Percentiles rank a stretch among this genome's conserved stretches.
These are phyloP conservation scores for Helicoverpa zea DNA, from an alignment of 1,140 invertebrate genomes.

Conservation along the genomic window DNA sequence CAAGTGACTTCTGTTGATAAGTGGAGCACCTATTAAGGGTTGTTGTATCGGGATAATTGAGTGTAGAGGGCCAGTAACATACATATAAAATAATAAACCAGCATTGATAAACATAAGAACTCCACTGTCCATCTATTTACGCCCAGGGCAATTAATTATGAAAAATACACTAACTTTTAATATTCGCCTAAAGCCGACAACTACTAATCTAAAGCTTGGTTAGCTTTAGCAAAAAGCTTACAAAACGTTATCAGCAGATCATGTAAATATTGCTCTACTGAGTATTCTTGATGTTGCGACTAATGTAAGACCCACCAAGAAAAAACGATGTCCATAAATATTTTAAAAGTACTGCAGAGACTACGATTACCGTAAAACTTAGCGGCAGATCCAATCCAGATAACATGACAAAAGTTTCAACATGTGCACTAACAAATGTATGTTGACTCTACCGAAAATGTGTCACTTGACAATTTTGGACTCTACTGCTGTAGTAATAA, in stretches of 20 bases:
- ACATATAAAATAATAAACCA: no score
- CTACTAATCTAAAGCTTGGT: background rate
- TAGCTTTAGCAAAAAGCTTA: conserved; percentile 23
- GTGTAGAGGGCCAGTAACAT: no score
- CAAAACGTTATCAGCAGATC: conserved; percentile 35
- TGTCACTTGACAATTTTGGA: conserved; percentile 42
- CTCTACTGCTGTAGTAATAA: conserved; percentile 49
- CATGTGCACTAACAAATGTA: conserved; percentile 62
- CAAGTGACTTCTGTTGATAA: conserved; percentile 3
- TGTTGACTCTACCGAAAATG: conserved; percentile 10
- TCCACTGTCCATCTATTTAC: no score
- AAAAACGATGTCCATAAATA: conserved; percentile 70
- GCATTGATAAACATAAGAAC: no score
- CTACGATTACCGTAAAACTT: conserved; percentile 79
- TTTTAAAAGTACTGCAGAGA: conserved; percentile 60
- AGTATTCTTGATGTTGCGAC: conserved; percentile 52
- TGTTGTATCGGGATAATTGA: background rate
- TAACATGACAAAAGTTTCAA: conserved; percentile 79
- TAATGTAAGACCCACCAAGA: conserved; percentile 57
- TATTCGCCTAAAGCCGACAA: conserved; percentile 9
- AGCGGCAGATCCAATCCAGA: conserved; percentile 74
- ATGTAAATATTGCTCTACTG: conserved; percentile 40
- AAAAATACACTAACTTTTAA: background rate
- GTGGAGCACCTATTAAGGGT: background rate
- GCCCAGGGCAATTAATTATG: no score